Conservation (phyloP, 2,113 vertebrate species). For the Triplophysa tibetana region DNA sequence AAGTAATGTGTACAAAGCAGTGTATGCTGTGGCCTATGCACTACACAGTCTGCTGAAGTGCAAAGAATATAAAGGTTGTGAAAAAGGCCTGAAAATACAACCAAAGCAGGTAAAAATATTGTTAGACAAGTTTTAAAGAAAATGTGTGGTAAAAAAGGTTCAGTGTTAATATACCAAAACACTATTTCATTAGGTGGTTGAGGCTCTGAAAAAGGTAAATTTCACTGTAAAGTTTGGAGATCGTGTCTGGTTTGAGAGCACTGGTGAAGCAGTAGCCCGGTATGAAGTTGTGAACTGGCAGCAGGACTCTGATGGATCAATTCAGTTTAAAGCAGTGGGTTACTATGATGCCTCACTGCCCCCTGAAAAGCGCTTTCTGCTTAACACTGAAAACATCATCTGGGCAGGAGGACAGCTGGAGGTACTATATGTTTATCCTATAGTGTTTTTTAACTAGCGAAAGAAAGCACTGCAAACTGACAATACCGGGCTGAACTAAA, state of each 20-base stretch:
- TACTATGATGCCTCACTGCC: too few species aligned
- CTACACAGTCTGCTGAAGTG: neutral
- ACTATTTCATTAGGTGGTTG: conserved; percentile 51
- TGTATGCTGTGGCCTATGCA: neutral
- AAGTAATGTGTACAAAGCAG: neutral
- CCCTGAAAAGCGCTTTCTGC: too few species aligned
- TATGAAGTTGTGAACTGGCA: too few species aligned
- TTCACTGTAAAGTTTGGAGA: conserved; percentile 67
- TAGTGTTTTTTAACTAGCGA: too few species aligned
- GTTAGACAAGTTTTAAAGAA: too few species aligned
- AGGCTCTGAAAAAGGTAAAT: conserved; percentile 58
- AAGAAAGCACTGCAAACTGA: too few species aligned
- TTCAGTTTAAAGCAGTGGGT: too few species aligned
- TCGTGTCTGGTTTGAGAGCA: conserved; percentile 69
- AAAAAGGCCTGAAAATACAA: conserved; percentile 31
- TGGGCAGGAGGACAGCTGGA: conserved; percentile 47
- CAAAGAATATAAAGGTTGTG: neutral
- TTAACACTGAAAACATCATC: too few species aligned
- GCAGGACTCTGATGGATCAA: too few species aligned
- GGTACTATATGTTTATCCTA: conserved; percentile 25
- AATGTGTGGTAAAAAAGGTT: neutral
- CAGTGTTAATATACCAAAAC: neutral
- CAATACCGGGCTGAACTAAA: too few species aligned
- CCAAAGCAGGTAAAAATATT: conserved; percentile 63
- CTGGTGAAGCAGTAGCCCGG: conserved; percentile 58